Evolutionary conservation across 2,888 invertebrate genomes (phyloP).

Genomic region (Drosophila borealis): DNA sequence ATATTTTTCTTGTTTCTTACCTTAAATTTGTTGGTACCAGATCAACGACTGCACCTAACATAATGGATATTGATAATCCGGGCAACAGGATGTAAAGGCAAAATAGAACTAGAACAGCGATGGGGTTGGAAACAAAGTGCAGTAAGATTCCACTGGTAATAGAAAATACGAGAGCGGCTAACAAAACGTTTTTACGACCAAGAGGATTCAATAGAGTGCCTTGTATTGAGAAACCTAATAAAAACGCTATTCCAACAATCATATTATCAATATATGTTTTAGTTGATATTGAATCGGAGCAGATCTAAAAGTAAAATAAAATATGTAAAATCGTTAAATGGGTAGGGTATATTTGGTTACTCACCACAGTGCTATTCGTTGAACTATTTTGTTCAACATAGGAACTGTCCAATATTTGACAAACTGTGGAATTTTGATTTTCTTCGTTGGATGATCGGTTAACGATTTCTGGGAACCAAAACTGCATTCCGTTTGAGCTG

Average conservation of each 20-base stretch:
- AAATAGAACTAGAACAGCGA: slow-evolving; percentile 77
- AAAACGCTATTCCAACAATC: slow-evolving; percentile 79
- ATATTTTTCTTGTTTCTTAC: slow-evolving; percentile 41
- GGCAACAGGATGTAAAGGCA: slow-evolving; percentile 80
- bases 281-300: slow-evolving; percentile 74
- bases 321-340: neutral
- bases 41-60: slow-evolving; percentile 81
- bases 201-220: slow-evolving; percentile 80
- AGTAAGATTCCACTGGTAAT: slow-evolving; percentile 78
- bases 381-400: slow-evolving; percentile 37
- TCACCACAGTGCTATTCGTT: slow-evolving; percentile 41
- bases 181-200: slow-evolving; percentile 79
- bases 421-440: slow-evolving; percentile 62
- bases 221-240: slow-evolving; percentile 81
- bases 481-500: slow-evolving; percentile 82
- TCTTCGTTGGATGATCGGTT: slow-evolving; percentile 72
- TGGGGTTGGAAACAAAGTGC: slow-evolving; percentile 71
- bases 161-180: slow-evolving; percentile 66
- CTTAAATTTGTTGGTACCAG: slow-evolving; percentile 79
- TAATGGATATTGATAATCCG: slow-evolving; percentile 78
- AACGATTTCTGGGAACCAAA: slow-evolving; percentile 84
- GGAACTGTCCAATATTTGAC: slow-evolving; percentile 69
- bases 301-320: slow-evolving; percentile 59
- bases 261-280: slow-evolving; percentile 81
- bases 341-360: too few relatives aligned